Conservation (phyloP, 1,140 invertebrate genomes). For the Heterodera schachtii region DNA sequence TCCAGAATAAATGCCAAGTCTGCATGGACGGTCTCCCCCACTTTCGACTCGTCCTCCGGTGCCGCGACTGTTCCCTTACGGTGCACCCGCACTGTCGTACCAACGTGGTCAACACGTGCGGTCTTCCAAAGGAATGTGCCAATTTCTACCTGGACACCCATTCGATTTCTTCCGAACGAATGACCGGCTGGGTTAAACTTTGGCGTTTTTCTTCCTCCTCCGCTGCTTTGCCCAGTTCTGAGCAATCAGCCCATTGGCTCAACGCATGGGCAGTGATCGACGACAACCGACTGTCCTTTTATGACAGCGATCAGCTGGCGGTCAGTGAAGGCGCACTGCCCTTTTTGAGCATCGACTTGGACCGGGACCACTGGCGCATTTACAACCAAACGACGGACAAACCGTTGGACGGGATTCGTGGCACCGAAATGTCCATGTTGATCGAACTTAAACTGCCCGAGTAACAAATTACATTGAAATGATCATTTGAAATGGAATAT, state of each 20-base stretch:
- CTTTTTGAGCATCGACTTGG: slow-evolving; percentile 37
- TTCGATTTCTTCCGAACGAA: slow-evolving; percentile 17
- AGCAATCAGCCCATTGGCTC: slow-evolving; percentile 25
- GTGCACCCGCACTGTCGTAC: slow-evolving; percentile 35
- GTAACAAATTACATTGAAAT: slow-evolving; percentile 12
- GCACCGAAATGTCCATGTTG: slow-evolving; percentile 35
- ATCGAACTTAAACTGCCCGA: slow-evolving; percentile 46
- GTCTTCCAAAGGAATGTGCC: slow-evolving; percentile 40
- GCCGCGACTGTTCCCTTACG: slow-evolving; percentile 39
- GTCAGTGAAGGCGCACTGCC: slow-evolving; percentile 22
- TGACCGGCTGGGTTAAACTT: slow-evolving; percentile 45
- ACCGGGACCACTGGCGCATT: slow-evolving; percentile 47
- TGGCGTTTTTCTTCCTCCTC: not conserved
- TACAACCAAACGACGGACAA: slow-evolving; percentile 37
- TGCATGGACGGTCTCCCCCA: slow-evolving; percentile 39
- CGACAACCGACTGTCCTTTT: slow-evolving; percentile 33
- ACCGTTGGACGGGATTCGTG: slow-evolving; percentile 24
- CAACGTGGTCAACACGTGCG: slow-evolving; percentile 43
- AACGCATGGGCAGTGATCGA: slow-evolving; percentile 44
- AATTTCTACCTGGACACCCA: slow-evolving; percentile 40
- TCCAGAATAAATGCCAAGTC: slow-evolving; percentile 28
- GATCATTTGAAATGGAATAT: not conserved
- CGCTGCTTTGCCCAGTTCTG: no score
- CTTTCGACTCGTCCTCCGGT: slow-evolving; percentile 31
- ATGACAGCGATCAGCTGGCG: slow-evolving; percentile 36